A percentile compares a stretch with the other conserved stretches of the same genome.
phyloP scores from a whole-genome alignment of 2,888 invertebrate species.

The Caenorhabditis japonica region DNA sequence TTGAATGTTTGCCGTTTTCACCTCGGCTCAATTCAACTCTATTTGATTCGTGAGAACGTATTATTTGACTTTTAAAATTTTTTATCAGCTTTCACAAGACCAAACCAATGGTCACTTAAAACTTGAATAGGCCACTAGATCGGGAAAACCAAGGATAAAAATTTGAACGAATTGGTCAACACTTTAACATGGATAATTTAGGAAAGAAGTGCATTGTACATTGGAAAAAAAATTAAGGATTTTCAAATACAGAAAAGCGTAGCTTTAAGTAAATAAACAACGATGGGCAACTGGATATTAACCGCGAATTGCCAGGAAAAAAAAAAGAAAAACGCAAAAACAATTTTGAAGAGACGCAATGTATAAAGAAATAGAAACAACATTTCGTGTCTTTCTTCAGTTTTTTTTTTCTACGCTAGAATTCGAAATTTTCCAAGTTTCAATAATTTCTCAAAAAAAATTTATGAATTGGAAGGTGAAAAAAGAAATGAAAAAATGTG shows the following conservation, averaged over 20 bases:
- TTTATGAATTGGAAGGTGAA: too few species aligned
- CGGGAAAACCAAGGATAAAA: background rate
- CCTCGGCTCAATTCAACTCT: constrained; percentile 1
- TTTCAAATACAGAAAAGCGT: too few species aligned
- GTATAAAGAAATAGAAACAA: constrained; percentile 30
- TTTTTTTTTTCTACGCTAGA: too few species aligned
- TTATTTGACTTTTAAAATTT: constrained; percentile 50
- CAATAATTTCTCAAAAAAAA: too few species aligned
- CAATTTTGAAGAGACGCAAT: constrained; percentile 9
- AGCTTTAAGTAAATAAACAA: too few species aligned
- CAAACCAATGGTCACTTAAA: too few species aligned
- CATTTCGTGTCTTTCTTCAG: constrained; percentile 15
- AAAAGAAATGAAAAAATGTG: background rate
- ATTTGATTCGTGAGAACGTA: constrained; percentile 40
- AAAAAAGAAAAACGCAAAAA: constrained; percentile 31
- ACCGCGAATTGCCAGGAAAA: too few species aligned
- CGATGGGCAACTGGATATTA: too few species aligned
- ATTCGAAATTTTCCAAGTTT: too few species aligned
- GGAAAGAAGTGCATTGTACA: constrained; percentile 38
- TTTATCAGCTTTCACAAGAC: constrained; percentile 15
- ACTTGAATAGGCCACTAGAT: background rate
- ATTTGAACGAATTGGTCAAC: constrained; percentile 20
- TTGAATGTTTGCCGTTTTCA: constrained; percentile 50
- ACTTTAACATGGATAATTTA: constrained; percentile 39
- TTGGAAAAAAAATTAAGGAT: too few species aligned